phyloP scores from a whole-genome alignment of 1,140 invertebrate genomes.

The Lasioglossum baleicum region DNA sequence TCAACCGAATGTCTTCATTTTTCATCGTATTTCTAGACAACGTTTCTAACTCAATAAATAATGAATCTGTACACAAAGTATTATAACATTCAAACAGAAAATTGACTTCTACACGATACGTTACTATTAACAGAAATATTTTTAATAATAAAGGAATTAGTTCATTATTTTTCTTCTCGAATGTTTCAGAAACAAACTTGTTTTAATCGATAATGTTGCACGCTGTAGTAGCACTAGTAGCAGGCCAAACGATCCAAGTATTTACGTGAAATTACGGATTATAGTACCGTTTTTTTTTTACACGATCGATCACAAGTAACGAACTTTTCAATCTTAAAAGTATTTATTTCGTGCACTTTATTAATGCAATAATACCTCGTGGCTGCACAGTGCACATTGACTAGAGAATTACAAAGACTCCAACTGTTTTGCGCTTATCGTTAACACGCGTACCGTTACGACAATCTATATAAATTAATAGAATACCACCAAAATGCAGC shows the following conservation, averaged over 20 bases:
- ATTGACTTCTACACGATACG: neutral
- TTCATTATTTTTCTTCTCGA: no score
- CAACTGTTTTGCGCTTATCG: constrained; percentile 21
- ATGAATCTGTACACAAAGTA: neutral
- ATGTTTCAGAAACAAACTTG: neutral
- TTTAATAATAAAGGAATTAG: no score
- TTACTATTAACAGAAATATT: no score
- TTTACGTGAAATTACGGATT: neutral
- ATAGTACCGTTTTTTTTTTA: neutral
- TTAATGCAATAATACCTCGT: constrained; percentile 57
- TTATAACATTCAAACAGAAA: neutral
- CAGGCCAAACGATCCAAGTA: neutral
- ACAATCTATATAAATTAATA: constrained; percentile 37
- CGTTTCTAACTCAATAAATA: neutral
- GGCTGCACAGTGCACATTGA: constrained; percentile 69
- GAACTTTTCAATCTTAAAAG: neutral
- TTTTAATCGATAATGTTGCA: no score
- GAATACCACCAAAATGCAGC: constrained; percentile 36
- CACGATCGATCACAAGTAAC: neutral
- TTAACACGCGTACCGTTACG: constrained; percentile 27
- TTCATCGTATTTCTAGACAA: neutral
- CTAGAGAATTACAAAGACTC: constrained; percentile 71
- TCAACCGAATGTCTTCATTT: neutral
- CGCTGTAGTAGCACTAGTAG: neutral
- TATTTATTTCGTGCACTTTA: constrained; percentile 20